These are phyloP conservation scores for Pteronotus mesoamericanus DNA, from an alignment of 2,797 vertebrate genomes.

Conservation along the genomic window DNA sequence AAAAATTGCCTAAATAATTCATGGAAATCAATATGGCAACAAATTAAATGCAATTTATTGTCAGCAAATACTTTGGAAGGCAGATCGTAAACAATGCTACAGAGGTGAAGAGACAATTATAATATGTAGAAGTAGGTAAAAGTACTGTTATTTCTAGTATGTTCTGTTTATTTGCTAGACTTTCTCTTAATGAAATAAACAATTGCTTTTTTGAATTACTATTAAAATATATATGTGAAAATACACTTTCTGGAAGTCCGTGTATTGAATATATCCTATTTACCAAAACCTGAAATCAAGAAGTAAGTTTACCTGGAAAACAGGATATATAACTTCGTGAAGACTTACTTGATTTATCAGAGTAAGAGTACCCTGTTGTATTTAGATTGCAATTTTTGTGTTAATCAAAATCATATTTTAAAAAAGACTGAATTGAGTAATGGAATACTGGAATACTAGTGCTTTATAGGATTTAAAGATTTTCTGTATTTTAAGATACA, in stretches of 20 bases:
- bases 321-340: background rate
- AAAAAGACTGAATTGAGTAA: background rate
- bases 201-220: constrained; percentile 1
- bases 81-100: constrained; percentile 26
- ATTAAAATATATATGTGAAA: background rate
- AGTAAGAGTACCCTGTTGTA: background rate
- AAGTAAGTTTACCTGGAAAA: background rate
- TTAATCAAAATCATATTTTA: constrained; percentile 4
- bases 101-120: constrained; percentile 26
- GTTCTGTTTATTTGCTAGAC: background rate
- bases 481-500: background rate
- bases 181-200: constrained; percentile 43
- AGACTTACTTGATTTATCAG: background rate
- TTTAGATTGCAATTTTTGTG: background rate
- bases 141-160: constrained; percentile 3
- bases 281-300: constrained; percentile 2
- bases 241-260: background rate
- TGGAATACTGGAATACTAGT: background rate
- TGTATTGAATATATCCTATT: background rate
- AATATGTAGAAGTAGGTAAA: background rate
- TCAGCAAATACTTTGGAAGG: constrained; percentile 43
- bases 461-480: constrained; percentile 14
- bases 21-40: constrained; percentile 69
- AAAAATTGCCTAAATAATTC: constrained; percentile 69
- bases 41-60: constrained; percentile 70